Evolutionary conservation across 2,797 vertebrate genomes (phyloP), one percentile per base, ranked within the genome.

Genomic region (Schizopygopsis malacanthus): DNA sequence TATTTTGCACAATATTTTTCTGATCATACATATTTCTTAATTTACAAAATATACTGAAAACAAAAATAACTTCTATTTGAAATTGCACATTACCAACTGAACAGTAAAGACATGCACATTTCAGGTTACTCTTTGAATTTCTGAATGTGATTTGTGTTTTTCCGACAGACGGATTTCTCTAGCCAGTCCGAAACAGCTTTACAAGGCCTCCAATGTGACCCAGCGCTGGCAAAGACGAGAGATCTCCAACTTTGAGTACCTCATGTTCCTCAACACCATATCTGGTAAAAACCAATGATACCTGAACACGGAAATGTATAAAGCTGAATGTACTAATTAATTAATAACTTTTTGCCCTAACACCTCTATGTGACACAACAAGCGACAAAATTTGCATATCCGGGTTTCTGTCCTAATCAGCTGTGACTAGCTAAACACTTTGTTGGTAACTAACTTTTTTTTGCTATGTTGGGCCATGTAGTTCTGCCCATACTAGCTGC

Each of bases 191-290:
- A 96, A 96, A 86, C 98, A 99, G 92, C 97, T 99, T 33, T 99
- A 97, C 93, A 99, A 99, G 94, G 96, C 97, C 50, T 98, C 98
- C 87, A 99, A 96, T 89, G 98, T 99, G 97, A 98, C 97, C 76
- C 98, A 98, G 86, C 94, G 98, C 85, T 99, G 98, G 98, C 98
- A 99, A 67, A 96, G 97, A n/a, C 94, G 98, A 41, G 98, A 99
- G 92, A 97, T 99, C 91, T 98, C 98, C 90, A 99, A 99, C 94
- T 99, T 99, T 96, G 95, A 93, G 61, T 85, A 90, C 37, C 88
- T 90, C 72, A 88, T 90, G 79, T 90, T 90, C 71, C 89, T 90
- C 85, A 90, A 89, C 72, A 90, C 89, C 70, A 86, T 90, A 61
- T 87, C 87, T 67, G 89, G 89, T 90, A 69, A 77, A 72, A 56